Base-by-base conservation (phyloP, 1,140 invertebrate genomes). In the Brachionus asplanchnoidis region DNA sequence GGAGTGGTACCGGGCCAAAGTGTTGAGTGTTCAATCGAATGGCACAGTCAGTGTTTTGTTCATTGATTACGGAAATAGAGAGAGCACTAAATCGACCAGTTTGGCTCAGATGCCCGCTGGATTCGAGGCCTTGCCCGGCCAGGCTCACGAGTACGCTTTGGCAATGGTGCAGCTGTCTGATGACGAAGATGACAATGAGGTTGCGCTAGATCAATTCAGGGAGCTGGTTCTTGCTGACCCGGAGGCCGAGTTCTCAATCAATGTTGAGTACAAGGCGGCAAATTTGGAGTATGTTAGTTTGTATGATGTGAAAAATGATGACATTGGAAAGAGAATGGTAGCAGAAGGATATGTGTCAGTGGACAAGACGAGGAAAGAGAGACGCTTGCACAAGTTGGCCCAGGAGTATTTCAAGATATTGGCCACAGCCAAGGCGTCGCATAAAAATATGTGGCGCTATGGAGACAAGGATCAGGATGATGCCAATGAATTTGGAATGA, bases 381-480 rank as follows among this genome's bases (percentile, higher is more conserved):
- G 93, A 84, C 92, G 94, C 86, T 92, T 97, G 42, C 92, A 93
- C 70, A 93, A 94, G 89, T 88, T 98, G 88, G 93, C 95, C 85
- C 91, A 91, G 42, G 94, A 95, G 83, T 98, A 97, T 88, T 92
- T 91, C 85, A 92, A 92, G 46, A 94, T 95, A 12, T 94, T 97
- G 89, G 93, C 95, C 85, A 91, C 93, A 78, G 97, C 96, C 3
- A 94, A 95, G 88, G 93, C 93, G 86, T 92, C 93, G 68, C 94
- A 56, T 53, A 80, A 93, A 83, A 95, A 94, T 88, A 93, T 98
- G 85, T 99, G 97, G 96, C 93, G 94, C 87, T 98, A 99, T 88
- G 97, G 97, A 17, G 96, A 98, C 88, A 95, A 97, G 88, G 95
- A 94, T 82, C 95, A 95, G 86, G 97, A 98, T 87, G 95, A 98